Percentiles rank a stretch among this genome's conserved stretches.
These are phyloP conservation scores for Sebastes schlegelii DNA, from an alignment of 2,113 vertebrate genomes.

Conservation along the genomic window DNA sequence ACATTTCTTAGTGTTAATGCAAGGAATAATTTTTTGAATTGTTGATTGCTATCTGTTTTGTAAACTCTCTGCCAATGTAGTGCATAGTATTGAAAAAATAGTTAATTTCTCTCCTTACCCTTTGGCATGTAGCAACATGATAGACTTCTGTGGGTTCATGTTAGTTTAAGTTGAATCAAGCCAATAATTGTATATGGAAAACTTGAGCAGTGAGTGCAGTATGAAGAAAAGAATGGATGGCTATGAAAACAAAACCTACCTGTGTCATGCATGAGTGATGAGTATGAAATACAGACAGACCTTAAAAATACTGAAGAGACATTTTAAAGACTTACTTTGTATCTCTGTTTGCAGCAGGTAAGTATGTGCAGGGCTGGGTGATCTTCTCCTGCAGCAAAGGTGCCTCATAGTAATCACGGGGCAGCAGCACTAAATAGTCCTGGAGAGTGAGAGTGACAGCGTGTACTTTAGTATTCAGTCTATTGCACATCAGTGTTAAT, in stretches of 20 bases:
- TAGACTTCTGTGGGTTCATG: neutral
- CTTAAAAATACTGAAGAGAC: neutral
- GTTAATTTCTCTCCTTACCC: neutral
- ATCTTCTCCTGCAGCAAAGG: slow-evolving; percentile 86
- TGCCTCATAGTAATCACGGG: slow-evolving; percentile 92
- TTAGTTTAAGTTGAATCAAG: neutral
- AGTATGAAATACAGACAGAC: neutral
- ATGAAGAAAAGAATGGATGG: neutral
- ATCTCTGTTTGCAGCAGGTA: slow-evolving; percentile 47
- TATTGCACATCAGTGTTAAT: neutral
- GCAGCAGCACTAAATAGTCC: slow-evolving; percentile 96
- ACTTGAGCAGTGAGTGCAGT: neutral
- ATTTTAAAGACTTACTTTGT: slow-evolving; percentile 84
- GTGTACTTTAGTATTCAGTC: neutral
- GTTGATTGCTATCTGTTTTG: neutral
- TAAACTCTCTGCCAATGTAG: neutral
- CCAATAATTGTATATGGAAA: neutral
- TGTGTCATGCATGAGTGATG: neutral
- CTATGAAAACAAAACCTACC: neutral
- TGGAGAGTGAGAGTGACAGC: slow-evolving; percentile 60
- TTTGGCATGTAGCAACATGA: neutral
- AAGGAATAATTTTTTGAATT: neutral
- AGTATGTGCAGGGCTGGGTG: slow-evolving; percentile 87
- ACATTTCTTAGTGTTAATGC: neutral
- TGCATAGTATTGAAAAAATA: neutral